Percentiles rank a stretch among this genome's conserved stretches.
Evolutionary conservation across 2,113 vertebrate species (phyloP).

Genomic region (Diadophis punctatus): DNA sequence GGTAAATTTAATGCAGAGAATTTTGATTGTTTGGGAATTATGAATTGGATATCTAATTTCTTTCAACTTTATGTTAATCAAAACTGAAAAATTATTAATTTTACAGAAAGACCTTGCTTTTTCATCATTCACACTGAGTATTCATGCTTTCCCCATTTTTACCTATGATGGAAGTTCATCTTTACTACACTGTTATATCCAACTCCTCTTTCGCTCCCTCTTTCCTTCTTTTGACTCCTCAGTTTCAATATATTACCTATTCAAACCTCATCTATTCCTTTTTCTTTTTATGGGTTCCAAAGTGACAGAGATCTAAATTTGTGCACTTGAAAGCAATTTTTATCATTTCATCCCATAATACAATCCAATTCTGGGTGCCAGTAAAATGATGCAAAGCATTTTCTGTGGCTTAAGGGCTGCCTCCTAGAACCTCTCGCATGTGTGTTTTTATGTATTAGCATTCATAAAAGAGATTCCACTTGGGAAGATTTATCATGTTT

Average conservation of each 20-base stretch:
- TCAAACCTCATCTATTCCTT: slow-evolving; percentile 41
- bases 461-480: slow-evolving; percentile 50
- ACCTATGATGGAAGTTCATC: neutral
- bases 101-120: neutral
- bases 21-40: neutral
- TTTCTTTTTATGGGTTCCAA: slow-evolving; percentile 27
- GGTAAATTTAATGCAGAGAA: neutral
- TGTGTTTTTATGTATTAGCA: slow-evolving; percentile 44
- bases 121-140: neutral
- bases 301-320: neutral
- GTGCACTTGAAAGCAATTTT: neutral
- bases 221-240: slow-evolving; percentile 19
- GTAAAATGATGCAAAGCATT: slow-evolving; percentile 20
- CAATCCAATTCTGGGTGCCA: slow-evolving; percentile 17
- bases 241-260: neutral
- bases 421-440: slow-evolving; percentile 27
- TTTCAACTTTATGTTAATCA: neutral
- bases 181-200: neutral
- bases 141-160: neutral
- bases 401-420: slow-evolving; percentile 29
- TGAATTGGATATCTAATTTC: neutral
- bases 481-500: slow-evolving; percentile 55
- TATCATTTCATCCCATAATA: slow-evolving; percentile 13
- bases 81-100: neutral
- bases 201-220: neutral